Base-by-base conservation (phyloP, 1,140 invertebrate species). In the Musca vetustissima region DNA sequence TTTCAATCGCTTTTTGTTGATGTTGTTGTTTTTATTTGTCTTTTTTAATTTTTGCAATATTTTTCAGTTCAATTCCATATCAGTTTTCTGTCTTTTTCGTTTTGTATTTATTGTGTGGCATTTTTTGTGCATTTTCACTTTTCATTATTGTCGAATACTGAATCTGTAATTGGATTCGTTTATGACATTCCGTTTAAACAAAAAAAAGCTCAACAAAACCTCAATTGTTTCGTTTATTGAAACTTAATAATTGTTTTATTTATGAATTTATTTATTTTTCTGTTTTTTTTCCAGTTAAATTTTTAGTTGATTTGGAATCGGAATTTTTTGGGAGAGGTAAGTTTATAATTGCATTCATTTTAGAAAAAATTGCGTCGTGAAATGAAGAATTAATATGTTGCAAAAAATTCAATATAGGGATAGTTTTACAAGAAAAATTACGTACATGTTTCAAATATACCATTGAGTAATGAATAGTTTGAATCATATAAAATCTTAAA, bases 131-230 rank as follows among this genome's bases (percentile, higher is more conserved):
- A 43, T 43, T 43, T 43, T 43, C 36, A 43, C 36, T 43, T 43
- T n/a, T 61, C 21, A 61, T 61, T 61, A 36, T 61, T 32, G 32
- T 61, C 57, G 28, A 61, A 61, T 43, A 61, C 57, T 61, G 28
- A 61, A 61, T 61, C 19, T 32, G 57, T 61, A 61, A 61, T 61
- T 61, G 57, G 57, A 61, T 61, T 36, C 57, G 32, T 61, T 61
- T 61, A 61, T 61, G 32, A 32, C 57, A 61, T 61, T 36, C 57
- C 57, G 21, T 61, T 59, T 61, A 43, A 61, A 61, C 11, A 55
- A 52, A 43, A 43, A 43, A 43, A 43, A 2, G 11, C 6, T 8
- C 3, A 6, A 43, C 4, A 43, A 43, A 11, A 52, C 21, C 21
- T 52, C 21, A 19, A 52, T 52, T 52, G 49, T 61, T 61, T 36